These are phyloP conservation scores for Hirundo rustica DNA, from an alignment of 2,797 vertebrate species.

Conservation along the genomic window DNA sequence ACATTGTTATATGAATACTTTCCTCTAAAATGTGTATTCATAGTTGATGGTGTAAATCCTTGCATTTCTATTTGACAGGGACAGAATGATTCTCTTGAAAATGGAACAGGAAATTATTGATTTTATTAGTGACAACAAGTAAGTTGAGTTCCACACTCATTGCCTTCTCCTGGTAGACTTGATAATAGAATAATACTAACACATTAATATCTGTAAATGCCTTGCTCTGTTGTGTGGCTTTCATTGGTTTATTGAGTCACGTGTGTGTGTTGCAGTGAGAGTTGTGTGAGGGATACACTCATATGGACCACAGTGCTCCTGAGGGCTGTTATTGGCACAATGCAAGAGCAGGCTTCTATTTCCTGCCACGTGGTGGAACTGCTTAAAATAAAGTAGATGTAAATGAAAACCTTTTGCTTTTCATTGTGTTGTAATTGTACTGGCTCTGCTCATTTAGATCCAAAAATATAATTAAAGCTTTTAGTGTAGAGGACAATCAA, in stretches of 20 bases:
- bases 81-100: slow-evolving; percentile 94
- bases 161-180: no score
- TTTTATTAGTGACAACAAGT: slow-evolving; percentile 94
- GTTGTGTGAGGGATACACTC: rapidly evolving
- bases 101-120: slow-evolving; percentile 96
- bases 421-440: slow-evolving; percentile 19
- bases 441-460: slow-evolving; percentile 22
- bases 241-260: neutral
- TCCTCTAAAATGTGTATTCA: neutral
- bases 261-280: rapidly evolving
- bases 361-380: neutral
- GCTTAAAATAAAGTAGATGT: slow-evolving; percentile 6
- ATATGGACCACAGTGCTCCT: neutral
- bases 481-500: neutral
- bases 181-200: no score
- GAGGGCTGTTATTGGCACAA: neutral
- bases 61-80: slow-evolving; percentile 77
- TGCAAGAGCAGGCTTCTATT: neutral
- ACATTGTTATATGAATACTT: neutral
- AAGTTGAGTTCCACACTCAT: slow-evolving; percentile 24
- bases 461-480: slow-evolving; percentile 26
- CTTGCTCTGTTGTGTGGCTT: no score
- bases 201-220: no score
- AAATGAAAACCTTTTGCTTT: slow-evolving; percentile 31
- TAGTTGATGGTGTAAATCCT: neutral